Conservation (phyloP, 2,888 invertebrate species). For the Leucophenga montana region DNA sequence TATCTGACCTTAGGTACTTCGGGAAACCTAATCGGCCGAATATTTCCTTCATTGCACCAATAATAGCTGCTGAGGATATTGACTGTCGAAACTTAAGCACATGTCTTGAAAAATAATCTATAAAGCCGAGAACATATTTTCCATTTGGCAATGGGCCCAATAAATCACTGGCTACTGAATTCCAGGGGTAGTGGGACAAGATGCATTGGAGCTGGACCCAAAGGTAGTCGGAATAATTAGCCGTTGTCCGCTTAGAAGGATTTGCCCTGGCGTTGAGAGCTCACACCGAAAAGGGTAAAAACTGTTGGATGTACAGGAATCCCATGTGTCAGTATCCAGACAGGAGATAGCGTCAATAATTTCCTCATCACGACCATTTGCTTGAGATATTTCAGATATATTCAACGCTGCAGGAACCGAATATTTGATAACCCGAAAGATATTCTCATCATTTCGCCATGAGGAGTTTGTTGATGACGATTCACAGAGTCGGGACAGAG, state of each 20-base stretch:
- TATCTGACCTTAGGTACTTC: conserved; percentile 4
- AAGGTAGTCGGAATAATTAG: not conserved
- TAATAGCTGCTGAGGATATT: conserved; percentile 10
- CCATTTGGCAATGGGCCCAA: not conserved
- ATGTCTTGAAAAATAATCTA: conserved; percentile 6
- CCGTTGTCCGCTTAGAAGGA: not conserved
- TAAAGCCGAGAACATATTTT: not conserved
- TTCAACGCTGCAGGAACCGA: not conserved
- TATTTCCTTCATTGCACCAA: conserved; percentile 22
- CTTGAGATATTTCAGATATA: not conserved
- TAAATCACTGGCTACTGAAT: conserved; percentile 13
- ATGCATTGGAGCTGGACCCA: conserved; percentile 34
- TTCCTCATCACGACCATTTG: not conserved
- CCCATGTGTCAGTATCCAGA: not conserved
- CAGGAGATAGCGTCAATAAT: not conserved
- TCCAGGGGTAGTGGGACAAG: too few relatives aligned
- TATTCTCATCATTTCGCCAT: not conserved
- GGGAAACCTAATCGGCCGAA: conserved; percentile 13
- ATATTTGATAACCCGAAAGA: not conserved
- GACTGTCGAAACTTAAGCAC: not conserved
- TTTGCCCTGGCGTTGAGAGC: not conserved
- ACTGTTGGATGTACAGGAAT: not conserved
- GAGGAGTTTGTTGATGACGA: not conserved
- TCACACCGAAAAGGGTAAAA: not conserved
- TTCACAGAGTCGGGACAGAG: conserved; percentile 16